phyloP scores from a whole-genome alignment of 2,113 vertebrate genomes.

The Petrocephalus zakoni region DNA sequence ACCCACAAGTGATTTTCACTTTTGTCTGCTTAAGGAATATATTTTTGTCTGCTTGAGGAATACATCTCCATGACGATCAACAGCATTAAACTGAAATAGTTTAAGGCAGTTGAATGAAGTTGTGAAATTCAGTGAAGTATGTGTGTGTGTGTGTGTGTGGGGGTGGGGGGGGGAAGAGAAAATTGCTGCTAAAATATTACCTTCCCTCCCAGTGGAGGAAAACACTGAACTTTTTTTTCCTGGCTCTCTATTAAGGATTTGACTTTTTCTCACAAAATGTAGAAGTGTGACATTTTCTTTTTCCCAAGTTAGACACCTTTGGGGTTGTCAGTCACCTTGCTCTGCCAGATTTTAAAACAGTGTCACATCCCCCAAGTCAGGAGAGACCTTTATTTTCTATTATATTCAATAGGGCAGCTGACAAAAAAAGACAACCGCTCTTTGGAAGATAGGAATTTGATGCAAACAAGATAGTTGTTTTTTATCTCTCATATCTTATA shows the following conservation, averaged over 20 bases:
- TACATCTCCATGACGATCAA: background rate
- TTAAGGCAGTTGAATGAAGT: background rate
- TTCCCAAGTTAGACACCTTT: conserved; percentile 23
- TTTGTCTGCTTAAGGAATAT: no score
- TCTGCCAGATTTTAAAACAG: conserved; percentile 21
- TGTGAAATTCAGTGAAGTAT: background rate
- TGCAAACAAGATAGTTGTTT: background rate
- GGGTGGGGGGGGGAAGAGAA: no score
- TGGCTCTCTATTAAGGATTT: conserved; percentile 19
- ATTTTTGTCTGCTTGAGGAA: background rate
- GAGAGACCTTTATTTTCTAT: conserved; percentile 23
- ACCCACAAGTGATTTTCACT: background rate
- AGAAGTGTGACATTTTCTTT: conserved; percentile 26
- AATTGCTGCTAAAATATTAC: conserved; percentile 6
- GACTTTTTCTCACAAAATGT: conserved; percentile 12
- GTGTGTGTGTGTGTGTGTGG: background rate
- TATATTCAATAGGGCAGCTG: conserved; percentile 18
- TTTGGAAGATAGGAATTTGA: conserved; percentile 19
- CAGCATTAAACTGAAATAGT: background rate
- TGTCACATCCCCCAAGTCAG: conserved; percentile 18
- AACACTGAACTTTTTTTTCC: background rate
- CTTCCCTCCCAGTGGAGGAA: background rate
- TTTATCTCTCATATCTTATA: background rate
- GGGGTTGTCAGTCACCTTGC: conserved; percentile 25
- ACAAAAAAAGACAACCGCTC: conserved; percentile 18